A percentile compares a stretch with the other conserved stretches of the same genome.
Evolutionary conservation across 2,888 invertebrate species (phyloP).

Genomic region (Coenonympha arcania): DNA sequence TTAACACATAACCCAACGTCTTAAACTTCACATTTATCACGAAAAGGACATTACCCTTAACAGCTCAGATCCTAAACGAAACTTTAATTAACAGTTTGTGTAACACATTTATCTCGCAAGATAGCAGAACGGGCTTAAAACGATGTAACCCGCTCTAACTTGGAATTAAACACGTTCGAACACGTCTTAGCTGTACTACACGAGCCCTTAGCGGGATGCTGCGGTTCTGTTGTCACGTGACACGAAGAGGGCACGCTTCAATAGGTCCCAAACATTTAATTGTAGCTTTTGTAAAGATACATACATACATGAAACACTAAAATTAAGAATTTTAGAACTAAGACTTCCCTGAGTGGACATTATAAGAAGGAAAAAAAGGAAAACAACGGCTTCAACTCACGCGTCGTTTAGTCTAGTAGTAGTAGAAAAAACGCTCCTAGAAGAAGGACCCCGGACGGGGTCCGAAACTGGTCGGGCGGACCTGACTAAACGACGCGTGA

Average conservation of each 20-base stretch:
- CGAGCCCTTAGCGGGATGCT: slow-evolving; percentile 33
- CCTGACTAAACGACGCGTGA: too few species aligned
- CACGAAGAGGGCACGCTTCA: slow-evolving; percentile 48
- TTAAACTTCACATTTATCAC: slow-evolving; percentile 15
- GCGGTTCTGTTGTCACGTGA: slow-evolving; percentile 36
- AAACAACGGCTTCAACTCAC: too few species aligned
- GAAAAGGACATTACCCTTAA: slow-evolving; percentile 22
- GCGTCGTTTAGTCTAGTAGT: too few species aligned
- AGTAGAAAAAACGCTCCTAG: too few species aligned
- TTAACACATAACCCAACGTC: neutral
- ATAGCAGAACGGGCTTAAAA: slow-evolving; percentile 21
- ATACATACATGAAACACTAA: too few species aligned
- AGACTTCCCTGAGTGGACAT: too few species aligned
- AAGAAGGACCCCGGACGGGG: too few species aligned
- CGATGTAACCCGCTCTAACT: slow-evolving; percentile 26
- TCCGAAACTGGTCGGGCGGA: too few species aligned
- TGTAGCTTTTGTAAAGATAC: neutral
- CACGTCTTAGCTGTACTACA: slow-evolving; percentile 34
- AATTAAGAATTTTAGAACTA: too few species aligned
- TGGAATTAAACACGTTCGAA: slow-evolving; percentile 30
- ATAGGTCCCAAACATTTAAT: too few species aligned
- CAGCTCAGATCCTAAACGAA: slow-evolving; percentile 21
- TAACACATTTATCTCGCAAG: slow-evolving; percentile 27
- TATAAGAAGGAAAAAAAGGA: too few species aligned
- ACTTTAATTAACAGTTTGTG: slow-evolving; percentile 30